Percentiles rank a stretch among this genome's conserved stretches.
phyloP scores from a whole-genome alignment of 2,888 invertebrate genomes.

The Chymomyza fuscimana region DNA sequence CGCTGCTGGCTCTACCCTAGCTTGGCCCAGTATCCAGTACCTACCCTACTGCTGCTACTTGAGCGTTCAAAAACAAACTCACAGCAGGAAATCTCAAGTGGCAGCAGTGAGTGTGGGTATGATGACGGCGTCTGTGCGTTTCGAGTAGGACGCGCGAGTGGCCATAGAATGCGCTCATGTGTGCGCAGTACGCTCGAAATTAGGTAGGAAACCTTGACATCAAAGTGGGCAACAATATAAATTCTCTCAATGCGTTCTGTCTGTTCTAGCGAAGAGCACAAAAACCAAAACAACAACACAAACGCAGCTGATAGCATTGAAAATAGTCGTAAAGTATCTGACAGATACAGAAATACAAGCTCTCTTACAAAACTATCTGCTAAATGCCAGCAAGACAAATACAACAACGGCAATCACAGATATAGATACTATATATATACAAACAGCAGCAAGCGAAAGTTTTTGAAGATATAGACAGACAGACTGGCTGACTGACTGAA shows the following conservation, averaged over 20 bases:
- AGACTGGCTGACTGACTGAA: conserved; percentile 51
- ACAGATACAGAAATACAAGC: conserved; percentile 41
- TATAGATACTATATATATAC: not conserved
- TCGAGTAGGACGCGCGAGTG: not conserved
- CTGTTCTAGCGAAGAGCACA: conserved; percentile 22
- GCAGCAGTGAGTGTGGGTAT: not conserved
- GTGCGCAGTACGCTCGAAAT: not conserved
- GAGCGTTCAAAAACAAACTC: conserved; percentile 22
- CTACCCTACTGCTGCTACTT: conserved; percentile 5
- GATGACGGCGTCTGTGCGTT: not conserved
- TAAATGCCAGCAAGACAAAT: conserved; percentile 6
- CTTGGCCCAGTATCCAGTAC: not conserved
- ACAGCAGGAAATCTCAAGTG: conserved; percentile 64
- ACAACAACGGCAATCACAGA: not conserved
- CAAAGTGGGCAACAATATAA: conserved; percentile 64
- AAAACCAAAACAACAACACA: not conserved
- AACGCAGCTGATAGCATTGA: conserved; percentile 52
- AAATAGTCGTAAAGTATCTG: conserved; percentile 55
- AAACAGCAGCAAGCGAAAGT: conserved; percentile 14
- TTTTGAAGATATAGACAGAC: conserved; percentile 36
- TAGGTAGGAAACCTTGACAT: conserved; percentile 61
- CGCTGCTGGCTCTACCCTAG: conserved; percentile 7
- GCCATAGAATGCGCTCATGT: not conserved
- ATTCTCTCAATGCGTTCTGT: conserved; percentile 15
- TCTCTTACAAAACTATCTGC: conserved; percentile 5